Conservation (phyloP, 2,888 invertebrate genomes). For the Trachelus troglodyta region DNA sequence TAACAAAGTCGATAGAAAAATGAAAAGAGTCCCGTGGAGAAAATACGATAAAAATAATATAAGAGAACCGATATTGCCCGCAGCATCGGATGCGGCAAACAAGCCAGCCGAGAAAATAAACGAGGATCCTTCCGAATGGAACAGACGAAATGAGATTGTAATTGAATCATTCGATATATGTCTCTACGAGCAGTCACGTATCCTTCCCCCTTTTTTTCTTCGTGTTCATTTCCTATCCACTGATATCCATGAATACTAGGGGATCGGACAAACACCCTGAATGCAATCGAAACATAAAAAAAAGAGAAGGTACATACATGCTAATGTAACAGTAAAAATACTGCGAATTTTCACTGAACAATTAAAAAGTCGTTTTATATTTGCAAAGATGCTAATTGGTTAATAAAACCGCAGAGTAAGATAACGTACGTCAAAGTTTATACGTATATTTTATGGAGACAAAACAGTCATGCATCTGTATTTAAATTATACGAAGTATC, state of each 20-base stretch:
- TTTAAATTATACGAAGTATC: not conserved
- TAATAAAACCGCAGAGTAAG: not conserved
- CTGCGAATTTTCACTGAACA: not conserved
- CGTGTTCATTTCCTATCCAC: not conserved
- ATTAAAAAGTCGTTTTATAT: not conserved
- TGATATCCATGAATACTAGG: not conserved
- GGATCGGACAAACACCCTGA: not conserved
- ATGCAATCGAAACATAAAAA: not conserved
- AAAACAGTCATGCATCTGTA: not conserved
- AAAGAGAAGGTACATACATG: not conserved
- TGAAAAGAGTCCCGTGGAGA: not conserved
- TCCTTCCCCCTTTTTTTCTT: slow-evolving; percentile 2
- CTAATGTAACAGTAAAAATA: not conserved
- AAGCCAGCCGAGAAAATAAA: slow-evolving; percentile 26
- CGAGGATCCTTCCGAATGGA: slow-evolving; percentile 18
- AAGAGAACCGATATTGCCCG: slow-evolving; percentile 12
- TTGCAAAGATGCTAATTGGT: not conserved
- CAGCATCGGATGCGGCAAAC: slow-evolving; percentile 26
- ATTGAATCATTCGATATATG: slow-evolving; percentile 29
- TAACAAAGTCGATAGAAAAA: not conserved
- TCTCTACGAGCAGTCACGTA: not conserved
- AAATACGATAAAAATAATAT: slow-evolving; percentile 5
- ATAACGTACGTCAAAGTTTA: not conserved
- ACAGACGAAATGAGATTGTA: slow-evolving; percentile 31
- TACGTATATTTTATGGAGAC: not conserved